Conservation (phyloP, 2,113 vertebrate species). For the Excalfactoria chinensis region DNA sequence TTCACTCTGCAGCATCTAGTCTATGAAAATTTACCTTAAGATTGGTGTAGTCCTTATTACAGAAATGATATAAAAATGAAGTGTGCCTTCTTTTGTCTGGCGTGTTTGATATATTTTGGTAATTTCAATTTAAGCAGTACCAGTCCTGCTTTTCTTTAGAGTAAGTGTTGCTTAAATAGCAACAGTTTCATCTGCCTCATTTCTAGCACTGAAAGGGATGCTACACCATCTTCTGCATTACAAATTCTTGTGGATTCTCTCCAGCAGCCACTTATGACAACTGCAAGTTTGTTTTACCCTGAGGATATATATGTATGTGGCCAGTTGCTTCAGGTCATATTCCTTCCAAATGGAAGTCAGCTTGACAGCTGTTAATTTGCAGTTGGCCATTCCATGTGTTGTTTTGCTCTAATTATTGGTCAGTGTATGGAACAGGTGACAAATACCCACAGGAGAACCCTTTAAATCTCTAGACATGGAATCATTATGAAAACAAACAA, state of each 20-base stretch:
- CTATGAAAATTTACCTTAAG: not conserved
- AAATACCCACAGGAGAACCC: conserved; percentile 34
- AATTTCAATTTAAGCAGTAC: conserved; percentile 4
- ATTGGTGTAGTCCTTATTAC: not conserved
- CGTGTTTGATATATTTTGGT: not conserved
- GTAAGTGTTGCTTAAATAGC: not conserved
- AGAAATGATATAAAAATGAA: not conserved
- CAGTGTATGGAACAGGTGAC: conserved; percentile 45
- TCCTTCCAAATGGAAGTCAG: conserved; percentile 37
- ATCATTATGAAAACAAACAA: conserved; percentile 31
- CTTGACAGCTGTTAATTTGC: conserved; percentile 47
- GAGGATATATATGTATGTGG: conserved; percentile 8
- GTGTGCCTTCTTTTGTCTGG: not conserved
- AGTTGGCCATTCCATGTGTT: conserved; percentile 4
- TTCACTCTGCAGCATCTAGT: not conserved
- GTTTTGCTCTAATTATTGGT: conserved; percentile 44
- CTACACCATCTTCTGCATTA: not conserved
- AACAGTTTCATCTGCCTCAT: not conserved
- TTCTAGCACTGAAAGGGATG: not conserved
- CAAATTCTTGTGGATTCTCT: conserved; percentile 28
- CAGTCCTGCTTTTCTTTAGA: conserved; percentile 13
- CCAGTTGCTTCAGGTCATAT: conserved; percentile 31
- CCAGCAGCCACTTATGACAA: not conserved
- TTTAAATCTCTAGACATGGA: not conserved
- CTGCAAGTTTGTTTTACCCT: conserved; percentile 9